These are phyloP conservation scores for Triops cancriformis DNA, from an alignment of 1,140 invertebrate genomes.

Conservation along the genomic window DNA sequence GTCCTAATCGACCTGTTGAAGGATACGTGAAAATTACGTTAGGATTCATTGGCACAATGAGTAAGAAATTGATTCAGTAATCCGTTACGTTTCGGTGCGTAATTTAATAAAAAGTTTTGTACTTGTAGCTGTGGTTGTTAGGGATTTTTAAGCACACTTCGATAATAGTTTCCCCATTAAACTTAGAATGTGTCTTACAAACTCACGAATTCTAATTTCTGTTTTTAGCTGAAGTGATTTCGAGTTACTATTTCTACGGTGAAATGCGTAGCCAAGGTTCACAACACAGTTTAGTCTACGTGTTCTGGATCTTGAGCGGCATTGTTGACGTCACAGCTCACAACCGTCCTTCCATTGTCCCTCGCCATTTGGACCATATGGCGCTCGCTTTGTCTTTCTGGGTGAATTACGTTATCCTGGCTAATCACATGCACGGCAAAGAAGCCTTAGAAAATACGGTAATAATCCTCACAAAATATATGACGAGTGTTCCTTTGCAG, in stretches of 20 bases:
- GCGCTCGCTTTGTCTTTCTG: neutral
- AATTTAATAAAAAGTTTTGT: neutral
- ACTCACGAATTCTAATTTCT: neutral
- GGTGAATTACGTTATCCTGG: neutral
- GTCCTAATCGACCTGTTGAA: neutral
- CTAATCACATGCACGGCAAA: neutral
- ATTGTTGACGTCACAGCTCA: neutral
- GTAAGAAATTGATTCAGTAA: neutral
- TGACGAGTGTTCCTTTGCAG: neutral
- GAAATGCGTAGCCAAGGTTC: neutral
- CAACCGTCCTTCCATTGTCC: neutral
- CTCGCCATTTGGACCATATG: neutral
- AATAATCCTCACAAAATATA: too few species aligned
- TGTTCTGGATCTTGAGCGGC: neutral
- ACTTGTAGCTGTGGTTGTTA: neutral
- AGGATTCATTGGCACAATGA: conserved; percentile 1
- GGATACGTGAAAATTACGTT: neutral
- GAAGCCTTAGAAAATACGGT: neutral
- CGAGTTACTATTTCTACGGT: neutral
- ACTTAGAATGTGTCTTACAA: neutral
- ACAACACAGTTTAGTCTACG: neutral
- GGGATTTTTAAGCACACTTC: too few species aligned
- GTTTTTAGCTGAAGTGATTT: neutral
- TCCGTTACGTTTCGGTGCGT: neutral
- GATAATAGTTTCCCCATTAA: too few species aligned